Evolutionary conservation across 2,797 vertebrate species (phyloP).

Genomic region (Smutsia gigantea): DNA sequence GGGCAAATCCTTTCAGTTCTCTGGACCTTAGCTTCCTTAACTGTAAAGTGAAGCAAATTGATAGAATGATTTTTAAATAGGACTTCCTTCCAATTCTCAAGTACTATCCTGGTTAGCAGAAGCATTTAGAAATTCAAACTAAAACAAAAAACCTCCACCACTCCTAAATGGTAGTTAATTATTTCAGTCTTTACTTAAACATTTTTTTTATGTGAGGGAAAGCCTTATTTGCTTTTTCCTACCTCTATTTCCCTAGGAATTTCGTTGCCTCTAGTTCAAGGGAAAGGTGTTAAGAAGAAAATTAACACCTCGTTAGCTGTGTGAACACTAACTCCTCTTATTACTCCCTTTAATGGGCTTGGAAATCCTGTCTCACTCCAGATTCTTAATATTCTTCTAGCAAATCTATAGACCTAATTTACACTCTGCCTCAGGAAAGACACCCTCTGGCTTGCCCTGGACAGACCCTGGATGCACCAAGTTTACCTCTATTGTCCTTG

Average conservation of each 20-base stretch:
- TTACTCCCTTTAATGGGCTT: constrained; percentile 32
- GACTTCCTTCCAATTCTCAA: not conserved
- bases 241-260: constrained; percentile 33
- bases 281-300: constrained; percentile 63
- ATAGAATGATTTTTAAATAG: not conserved
- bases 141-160: not conserved
- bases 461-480: not conserved
- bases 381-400: not conserved
- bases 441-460: not conserved
- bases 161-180: constrained; percentile 24
- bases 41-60: not conserved
- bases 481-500: not conserved
- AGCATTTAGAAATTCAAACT: not conserved
- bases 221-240: not conserved
- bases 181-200: constrained; percentile 36
- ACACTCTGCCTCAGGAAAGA: not conserved
- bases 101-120: not conserved
- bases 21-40: not conserved
- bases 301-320: constrained; percentile 28
- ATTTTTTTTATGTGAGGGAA: constrained; percentile 7
- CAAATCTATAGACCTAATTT: not conserved
- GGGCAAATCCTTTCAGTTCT: not conserved
- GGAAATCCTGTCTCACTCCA: not conserved
- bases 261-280: constrained; percentile 29
- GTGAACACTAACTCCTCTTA: constrained; percentile 57